phyloP scores from a whole-genome alignment of 1,140 invertebrate species.

The Drosophila virilis region DNA sequence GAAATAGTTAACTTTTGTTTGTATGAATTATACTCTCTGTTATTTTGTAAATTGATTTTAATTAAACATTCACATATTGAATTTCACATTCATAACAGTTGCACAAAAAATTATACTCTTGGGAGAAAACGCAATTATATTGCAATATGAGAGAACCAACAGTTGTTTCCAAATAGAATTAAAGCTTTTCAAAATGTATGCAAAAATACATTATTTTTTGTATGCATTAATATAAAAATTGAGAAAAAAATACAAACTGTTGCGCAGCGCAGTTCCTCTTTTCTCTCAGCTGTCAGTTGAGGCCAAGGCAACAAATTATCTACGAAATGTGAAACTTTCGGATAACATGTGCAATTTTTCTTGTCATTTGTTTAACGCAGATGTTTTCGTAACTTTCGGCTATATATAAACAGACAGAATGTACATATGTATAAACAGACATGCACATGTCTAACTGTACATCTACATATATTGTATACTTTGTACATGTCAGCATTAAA shows the following conservation, averaged over 20 bases:
- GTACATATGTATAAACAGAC: neutral
- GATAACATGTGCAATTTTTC: constrained; percentile 70
- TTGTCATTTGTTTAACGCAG: constrained; percentile 54
- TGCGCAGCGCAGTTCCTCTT: neutral
- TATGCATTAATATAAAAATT: neutral
- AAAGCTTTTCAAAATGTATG: neutral
- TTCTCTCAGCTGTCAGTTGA: constrained; percentile 14
- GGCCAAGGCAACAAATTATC: constrained; percentile 54
- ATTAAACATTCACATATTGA: constrained; percentile 11
- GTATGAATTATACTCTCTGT: neutral
- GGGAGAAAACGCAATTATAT: constrained; percentile 2
- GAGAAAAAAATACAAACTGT: neutral
- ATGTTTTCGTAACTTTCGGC: constrained; percentile 45
- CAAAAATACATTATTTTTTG: neutral
- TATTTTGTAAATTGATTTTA: constrained; percentile 11
- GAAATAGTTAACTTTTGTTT: neutral
- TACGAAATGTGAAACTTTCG: constrained; percentile 47
- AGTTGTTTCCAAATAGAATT: constrained; percentile 1
- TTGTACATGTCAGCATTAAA: constrained; percentile 79
- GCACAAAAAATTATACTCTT: neutral
- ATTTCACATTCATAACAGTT: neutral
- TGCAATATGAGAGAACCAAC: neutral
- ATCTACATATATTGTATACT: constrained; percentile 68
- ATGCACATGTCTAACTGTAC: constrained; percentile 41
- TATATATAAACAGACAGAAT: neutral